Percentiles rank a stretch among this genome's conserved stretches.
These are phyloP conservation scores for Oostethus manadensis DNA, from an alignment of 2,113 vertebrate species.

Conservation along the genomic window DNA sequence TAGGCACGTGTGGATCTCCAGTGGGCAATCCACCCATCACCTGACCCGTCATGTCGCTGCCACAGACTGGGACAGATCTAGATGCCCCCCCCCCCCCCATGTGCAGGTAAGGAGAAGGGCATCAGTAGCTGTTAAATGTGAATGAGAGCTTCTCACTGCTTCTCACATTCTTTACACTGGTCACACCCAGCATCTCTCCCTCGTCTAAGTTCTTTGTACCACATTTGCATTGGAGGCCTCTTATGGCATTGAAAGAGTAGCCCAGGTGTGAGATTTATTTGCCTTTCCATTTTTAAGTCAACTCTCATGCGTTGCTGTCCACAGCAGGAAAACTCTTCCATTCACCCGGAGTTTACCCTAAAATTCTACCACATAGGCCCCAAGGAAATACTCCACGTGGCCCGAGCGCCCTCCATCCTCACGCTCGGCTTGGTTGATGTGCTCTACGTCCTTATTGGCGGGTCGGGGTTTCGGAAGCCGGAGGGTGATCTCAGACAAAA, in stretches of 20 bases:
- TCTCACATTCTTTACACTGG: not conserved
- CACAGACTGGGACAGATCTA: too few relatives aligned
- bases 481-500: constrained; percentile 65
- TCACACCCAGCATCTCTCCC: constrained; percentile 5
- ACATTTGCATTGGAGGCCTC: constrained; percentile 69
- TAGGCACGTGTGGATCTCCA: too few relatives aligned
- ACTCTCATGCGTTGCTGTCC: not conserved
- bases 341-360: not conserved
- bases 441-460: constrained; percentile 77
- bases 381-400: constrained; percentile 17
- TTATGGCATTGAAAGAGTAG: constrained; percentile 28
- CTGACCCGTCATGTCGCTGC: too few relatives aligned
- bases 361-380: constrained; percentile 9
- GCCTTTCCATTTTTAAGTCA: constrained; percentile 37
- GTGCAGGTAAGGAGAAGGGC: too few relatives aligned
- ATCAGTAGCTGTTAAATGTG: too few relatives aligned
- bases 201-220: constrained; percentile 5
- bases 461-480: constrained; percentile 77
- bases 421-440: constrained; percentile 71
- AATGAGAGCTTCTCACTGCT: too few relatives aligned
- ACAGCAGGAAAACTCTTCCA: not conserved
- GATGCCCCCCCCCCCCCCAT: too few relatives aligned
- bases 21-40: too few relatives aligned
- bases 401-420: constrained; percentile 58
- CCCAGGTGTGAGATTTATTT: constrained; percentile 55